Base-by-base conservation (phyloP, 2,797 vertebrate genomes). In the Takifugu rubripes region DNA sequence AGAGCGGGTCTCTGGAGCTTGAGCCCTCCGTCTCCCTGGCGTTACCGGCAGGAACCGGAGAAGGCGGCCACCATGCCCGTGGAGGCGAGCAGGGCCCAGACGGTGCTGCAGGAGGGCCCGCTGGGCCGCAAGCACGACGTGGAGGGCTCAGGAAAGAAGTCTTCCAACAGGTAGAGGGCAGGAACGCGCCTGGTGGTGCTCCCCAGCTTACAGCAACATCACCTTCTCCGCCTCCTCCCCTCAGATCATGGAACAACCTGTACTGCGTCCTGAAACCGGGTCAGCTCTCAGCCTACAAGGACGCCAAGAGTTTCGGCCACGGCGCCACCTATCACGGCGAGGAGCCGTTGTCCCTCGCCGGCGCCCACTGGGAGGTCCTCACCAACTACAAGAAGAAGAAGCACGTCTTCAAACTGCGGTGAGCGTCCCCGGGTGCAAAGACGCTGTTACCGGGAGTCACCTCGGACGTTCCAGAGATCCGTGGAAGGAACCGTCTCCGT, bases 361-460 rank as follows among this genome's bases (percentile, higher is more conserved):
- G 91, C 0, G 95, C 94, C 68, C 82, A 74, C 86, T 97, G 95
- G 52, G 94, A 99, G 84, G 77, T 93, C 31, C 92, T 95, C 6
- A 66, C 79, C 3, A 94, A 89, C 86, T 99, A 99, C 81, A 99
- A 98, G 90, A 99, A 97, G 68, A 98, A 94, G 90, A 99, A 97
- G 67, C 92, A 96, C 0, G 93, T 99, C 51, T 93, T 94, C 77
- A 98, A 95, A 78, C 89, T 99, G 66, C 90, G 92, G 97, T 99
- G 78, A 89, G 89, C 45, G 24, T 9, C 6, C 5, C 0, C n/a
- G 4, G 6, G 8, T 10, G 3, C 31, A 9, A 10, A 33, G 10
- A 10, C 4, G 31, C 11, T 10, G 7, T 3, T 2, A 33, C 31
- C 4, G 31, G 31, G 31, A 10, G 2, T 7, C 31, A 3, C 7